Evolutionary conservation across 2,888 invertebrate species (phyloP).

Genomic region (Lithophane semibrunnea): DNA sequence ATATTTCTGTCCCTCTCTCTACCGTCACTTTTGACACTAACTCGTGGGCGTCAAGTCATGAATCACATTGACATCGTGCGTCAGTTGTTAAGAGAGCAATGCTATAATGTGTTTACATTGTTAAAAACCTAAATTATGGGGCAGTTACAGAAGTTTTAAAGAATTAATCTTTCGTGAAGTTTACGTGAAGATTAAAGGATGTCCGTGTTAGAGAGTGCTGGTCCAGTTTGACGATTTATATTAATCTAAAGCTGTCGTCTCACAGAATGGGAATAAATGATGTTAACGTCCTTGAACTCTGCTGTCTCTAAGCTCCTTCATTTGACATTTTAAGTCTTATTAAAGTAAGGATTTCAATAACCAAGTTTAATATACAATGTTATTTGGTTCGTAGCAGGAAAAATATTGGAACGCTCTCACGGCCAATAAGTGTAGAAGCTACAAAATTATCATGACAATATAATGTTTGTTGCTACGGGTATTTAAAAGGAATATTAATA

Average conservation of each 20-base stretch:
- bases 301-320: neutral
- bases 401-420: neutral
- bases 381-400: constrained; percentile 15
- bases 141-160: neutral
- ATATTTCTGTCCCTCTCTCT: constrained; percentile 16
- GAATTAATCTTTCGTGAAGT: neutral
- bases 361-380: neutral
- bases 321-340: constrained; percentile 7
- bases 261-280: constrained; percentile 30
- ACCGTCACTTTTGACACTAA: constrained; percentile 53
- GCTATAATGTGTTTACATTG: constrained; percentile 47
- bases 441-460: neutral
- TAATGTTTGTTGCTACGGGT: neutral
- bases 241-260: constrained; percentile 19
- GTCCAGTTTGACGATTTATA: constrained; percentile 30
- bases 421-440: neutral
- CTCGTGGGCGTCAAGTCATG: constrained; percentile 61
- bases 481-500: neutral
- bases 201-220: neutral
- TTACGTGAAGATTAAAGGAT: constrained; percentile 19
- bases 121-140: constrained; percentile 22
- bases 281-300: neutral
- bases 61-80: constrained; percentile 63
- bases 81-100: constrained; percentile 49
- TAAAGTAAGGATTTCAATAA: neutral